These are phyloP conservation scores for Phallusia fumigata DNA, from an alignment of 23 tunicate genomes.

Conservation along the genomic window DNA sequence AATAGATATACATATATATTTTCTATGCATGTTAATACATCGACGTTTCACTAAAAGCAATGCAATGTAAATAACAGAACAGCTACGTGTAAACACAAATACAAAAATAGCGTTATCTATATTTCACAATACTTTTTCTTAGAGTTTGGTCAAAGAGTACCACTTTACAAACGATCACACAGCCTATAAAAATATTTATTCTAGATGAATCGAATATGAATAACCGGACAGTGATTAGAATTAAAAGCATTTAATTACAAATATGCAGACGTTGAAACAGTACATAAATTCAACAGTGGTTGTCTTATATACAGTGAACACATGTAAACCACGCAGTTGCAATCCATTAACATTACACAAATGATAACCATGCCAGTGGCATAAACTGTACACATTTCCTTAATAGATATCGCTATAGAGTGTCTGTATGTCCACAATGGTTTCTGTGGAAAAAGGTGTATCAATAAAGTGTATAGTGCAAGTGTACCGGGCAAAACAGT, in stretches of 20 bases:
- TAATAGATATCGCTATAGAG: too few species aligned
- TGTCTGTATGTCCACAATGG: too few species aligned
- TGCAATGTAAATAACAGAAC: not conserved
- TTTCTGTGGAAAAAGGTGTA: too few species aligned
- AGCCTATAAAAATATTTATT: constrained; percentile 1
- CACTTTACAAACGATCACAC: not conserved
- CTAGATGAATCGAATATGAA: not conserved
- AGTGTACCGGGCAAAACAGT: not conserved
- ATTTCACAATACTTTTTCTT: not conserved
- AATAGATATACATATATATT: not conserved
- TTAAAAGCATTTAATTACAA: not conserved
- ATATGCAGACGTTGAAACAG: not conserved
- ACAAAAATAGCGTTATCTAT: not conserved
- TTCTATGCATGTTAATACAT: not conserved
- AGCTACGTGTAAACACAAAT: not conserved
- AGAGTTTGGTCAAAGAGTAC: not conserved
- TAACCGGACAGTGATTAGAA: constrained; percentile 1
- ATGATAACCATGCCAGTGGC: too few species aligned
- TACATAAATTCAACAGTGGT: not conserved
- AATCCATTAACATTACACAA: too few species aligned
- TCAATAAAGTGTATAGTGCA: not conserved
- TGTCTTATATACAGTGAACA: constrained; percentile 3
- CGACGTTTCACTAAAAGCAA: not conserved
- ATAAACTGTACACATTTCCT: too few species aligned
- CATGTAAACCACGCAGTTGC: not conserved